A percentile compares a stretch with the other conserved stretches of the same genome.
Conservation (phyloP, 2,797 vertebrate genomes). For the Artibeus lituratus region DNA sequence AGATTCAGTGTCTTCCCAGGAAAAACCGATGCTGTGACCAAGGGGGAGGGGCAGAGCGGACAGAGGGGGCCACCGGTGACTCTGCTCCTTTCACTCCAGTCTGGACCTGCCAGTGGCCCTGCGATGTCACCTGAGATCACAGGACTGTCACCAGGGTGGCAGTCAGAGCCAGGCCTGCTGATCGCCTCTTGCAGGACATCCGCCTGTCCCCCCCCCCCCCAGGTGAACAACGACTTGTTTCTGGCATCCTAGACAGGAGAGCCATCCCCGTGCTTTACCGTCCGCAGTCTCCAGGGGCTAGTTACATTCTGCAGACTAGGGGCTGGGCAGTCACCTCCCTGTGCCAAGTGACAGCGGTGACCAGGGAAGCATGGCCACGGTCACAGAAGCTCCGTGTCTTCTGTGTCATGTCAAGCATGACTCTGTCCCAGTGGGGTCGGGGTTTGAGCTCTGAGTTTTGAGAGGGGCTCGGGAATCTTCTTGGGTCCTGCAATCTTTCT, state of each 20-base stretch:
- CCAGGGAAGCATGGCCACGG: accelerated
- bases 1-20: neutral
- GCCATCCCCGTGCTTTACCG: accelerated
- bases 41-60: neutral
- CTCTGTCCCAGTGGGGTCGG: neutral
- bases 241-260: neutral
- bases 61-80: accelerated
- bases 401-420: no score
- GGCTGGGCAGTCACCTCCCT: neutral
- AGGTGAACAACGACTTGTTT: neutral
- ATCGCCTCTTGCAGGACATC: accelerated
- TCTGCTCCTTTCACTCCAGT: neutral
- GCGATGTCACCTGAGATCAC: neutral
- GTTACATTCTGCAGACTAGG: neutral
- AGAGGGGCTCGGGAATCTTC: neutral
- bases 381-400: accelerated
- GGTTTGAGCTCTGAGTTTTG: neutral
- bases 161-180: neutral
- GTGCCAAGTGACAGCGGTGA: accelerated
- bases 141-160: accelerated
- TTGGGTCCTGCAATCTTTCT: neutral
- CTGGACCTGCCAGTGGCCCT: accelerated
- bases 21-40: no score
- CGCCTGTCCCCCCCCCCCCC: accelerated
- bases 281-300: neutral